phyloP scores from a whole-genome alignment of 2,888 invertebrate species.

The Steinernema hermaphroditum region DNA sequence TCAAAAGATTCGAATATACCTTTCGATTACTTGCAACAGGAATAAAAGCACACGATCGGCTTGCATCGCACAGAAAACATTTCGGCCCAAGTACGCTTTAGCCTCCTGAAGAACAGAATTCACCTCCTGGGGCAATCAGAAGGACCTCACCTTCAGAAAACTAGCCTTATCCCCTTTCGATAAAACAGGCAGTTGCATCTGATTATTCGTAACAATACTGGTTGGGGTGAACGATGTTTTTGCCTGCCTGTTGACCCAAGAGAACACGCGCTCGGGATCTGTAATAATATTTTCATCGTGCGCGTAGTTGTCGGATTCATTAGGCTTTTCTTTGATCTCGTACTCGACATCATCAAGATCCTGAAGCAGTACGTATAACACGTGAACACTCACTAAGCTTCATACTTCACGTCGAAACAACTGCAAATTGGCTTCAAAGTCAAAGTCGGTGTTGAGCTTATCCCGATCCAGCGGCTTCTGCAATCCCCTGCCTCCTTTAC shows the following conservation, averaged over 20 bases:
- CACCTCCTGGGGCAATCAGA: too few relatives aligned
- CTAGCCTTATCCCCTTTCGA: neutral
- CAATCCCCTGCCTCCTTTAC: constrained; percentile 39
- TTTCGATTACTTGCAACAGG: neutral
- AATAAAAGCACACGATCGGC: neutral
- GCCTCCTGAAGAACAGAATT: neutral
- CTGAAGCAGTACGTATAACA: constrained; percentile 33
- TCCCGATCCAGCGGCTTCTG: constrained; percentile 52
- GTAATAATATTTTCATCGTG: constrained; percentile 63
- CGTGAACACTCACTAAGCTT: neutral
- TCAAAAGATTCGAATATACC: neutral
- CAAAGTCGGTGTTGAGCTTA: constrained; percentile 56
- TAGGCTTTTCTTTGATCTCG: constrained; percentile 13
- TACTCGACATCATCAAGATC: neutral
- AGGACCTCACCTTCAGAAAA: neutral
- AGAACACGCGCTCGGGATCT: constrained; percentile 53
- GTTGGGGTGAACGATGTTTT: neutral
- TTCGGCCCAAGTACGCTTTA: neutral
- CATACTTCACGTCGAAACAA: constrained; percentile 50
- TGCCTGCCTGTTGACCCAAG: constrained; percentile 50
- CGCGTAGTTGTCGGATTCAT: constrained; percentile 48
- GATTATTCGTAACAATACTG: neutral
- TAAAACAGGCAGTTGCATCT: neutral
- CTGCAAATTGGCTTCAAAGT: constrained; percentile 57
- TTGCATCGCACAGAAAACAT: neutral